Evolutionary conservation across 2,888 invertebrate genomes (phyloP).

Genomic region (Drosophila peninsularis): DNA sequence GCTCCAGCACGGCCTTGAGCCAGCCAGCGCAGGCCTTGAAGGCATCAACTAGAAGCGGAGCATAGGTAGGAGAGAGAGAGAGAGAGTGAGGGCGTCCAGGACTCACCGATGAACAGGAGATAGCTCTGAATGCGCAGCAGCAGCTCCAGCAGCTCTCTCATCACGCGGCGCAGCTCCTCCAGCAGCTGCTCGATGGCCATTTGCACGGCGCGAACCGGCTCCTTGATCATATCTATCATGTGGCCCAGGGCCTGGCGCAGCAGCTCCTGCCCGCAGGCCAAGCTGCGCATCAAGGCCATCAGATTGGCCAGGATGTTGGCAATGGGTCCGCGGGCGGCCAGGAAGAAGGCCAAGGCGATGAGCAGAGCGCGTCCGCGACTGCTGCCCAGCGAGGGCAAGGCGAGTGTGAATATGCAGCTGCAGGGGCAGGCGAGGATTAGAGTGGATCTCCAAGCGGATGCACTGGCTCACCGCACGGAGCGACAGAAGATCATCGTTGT

Average conservation of each 20-base stretch:
- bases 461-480: constrained; percentile 62
- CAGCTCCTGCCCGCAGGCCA: constrained; percentile 92
- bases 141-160: constrained; percentile 87
- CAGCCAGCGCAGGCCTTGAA: constrained; percentile 90
- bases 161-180: constrained; percentile 86
- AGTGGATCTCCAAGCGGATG: rapidly evolving
- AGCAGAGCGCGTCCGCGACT: constrained; percentile 91
- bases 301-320: constrained; percentile 91
- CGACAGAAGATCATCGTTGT: constrained; percentile 64
- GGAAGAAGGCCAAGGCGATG: constrained; percentile 90
- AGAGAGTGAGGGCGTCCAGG: too few relatives aligned
- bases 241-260: constrained; percentile 88
- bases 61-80: too few relatives aligned
- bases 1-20: constrained; percentile 88
- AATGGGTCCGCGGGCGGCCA: constrained; percentile 91
- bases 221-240: constrained; percentile 88
- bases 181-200: constrained; percentile 88
- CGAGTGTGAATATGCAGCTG: constrained; percentile 89
- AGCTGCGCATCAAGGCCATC: constrained; percentile 89
- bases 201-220: constrained; percentile 89
- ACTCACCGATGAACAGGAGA: constrained; percentile 88
- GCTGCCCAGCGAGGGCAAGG: constrained; percentile 91
- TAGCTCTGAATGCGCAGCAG: constrained; percentile 87
- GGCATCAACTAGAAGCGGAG: constrained; percentile 86
- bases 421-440: background rate